Evolutionary conservation across 1,140 invertebrate species (phyloP), one percentile per base, ranked within the genome.

Genomic region (Drosophila mayri): DNA sequence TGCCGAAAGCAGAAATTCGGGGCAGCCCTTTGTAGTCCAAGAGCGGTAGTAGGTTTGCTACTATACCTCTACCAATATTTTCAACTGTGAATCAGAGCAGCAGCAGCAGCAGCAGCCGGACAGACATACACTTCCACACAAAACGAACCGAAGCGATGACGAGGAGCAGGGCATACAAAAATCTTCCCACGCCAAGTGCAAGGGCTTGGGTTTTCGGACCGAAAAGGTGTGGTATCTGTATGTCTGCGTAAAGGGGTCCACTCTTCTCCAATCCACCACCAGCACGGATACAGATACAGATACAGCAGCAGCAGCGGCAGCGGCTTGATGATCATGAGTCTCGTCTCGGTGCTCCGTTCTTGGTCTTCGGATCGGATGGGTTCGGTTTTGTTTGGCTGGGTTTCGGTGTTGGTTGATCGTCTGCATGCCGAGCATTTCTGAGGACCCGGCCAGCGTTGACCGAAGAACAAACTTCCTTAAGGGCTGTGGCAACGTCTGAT

Each of bases 141-240:
- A n/a, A 46, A 37, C 43, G 44, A 37, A 54, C 25, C 47, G 37
- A 40, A 38, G 28, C 40, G 67, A 40, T 66, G 74, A 75, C 46
- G 62, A 66, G 70, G 74, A 81, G 61, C 66, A 64, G 32, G 64
- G 65, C 47, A 77, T 55, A 74, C 72, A 92, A 92, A 92, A 92
- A 92, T 92, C 90, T 92, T 92, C 90, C 90, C 90, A 92, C 90
- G 90, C 90, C 86, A 88, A 86, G 78, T 86, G 85, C 83, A 91
- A 85, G 73, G 78, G 81, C 80, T 70, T 74, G 58, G 73, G 68
- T 77, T 90, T 71, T 80, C 62, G 82, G 78, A 67, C 66, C 74
- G 57, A 77, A 73, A 78, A 88, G 84, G 84, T 88, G 84, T 88
- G 84, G 84, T 66, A 46, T 66, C 58, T 63, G 62, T 60, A 28